A percentile compares a stretch with the other conserved stretches of the same genome.
Conservation (phyloP, 2,113 vertebrate species). For the Nibea albiflora region DNA sequence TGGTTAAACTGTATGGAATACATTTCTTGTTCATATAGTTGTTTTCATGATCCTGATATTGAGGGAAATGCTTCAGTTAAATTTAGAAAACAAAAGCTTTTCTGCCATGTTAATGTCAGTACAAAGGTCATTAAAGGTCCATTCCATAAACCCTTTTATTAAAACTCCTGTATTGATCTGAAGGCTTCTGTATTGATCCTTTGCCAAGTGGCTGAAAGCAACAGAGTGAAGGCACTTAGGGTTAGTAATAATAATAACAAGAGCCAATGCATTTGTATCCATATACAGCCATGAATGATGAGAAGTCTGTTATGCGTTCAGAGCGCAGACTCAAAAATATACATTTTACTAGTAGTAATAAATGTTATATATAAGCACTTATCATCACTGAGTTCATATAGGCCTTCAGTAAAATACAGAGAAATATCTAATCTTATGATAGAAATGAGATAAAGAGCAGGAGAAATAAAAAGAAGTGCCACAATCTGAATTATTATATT, state of each 20-base stretch:
- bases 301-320: neutral
- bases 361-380: conserved; percentile 10
- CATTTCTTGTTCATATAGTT: neutral
- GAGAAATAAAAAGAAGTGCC: neutral
- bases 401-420: neutral
- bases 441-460: neutral
- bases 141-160: conserved; percentile 10
- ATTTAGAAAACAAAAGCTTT: neutral
- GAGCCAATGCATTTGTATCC: conserved; percentile 5
- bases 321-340: conserved; percentile 15
- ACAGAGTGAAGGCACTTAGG: conserved; percentile 11
- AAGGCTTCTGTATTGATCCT: conserved; percentile 12
- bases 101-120: conserved; percentile 1
- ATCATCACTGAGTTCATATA: conserved; percentile 8
- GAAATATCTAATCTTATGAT: neutral
- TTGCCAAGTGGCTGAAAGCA: conserved; percentile 13
- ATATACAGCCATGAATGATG: neutral
- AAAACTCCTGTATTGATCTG: conserved; percentile 5
- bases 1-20: neutral
- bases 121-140: conserved; percentile 3
- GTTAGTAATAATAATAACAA: conserved; percentile 14
- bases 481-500: neutral
- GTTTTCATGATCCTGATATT: neutral
- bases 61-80: neutral
- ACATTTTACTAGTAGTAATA: neutral